Evolutionary conservation across 1,140 invertebrate species (phyloP).

Genomic region (Sitophilus oryzae): DNA sequence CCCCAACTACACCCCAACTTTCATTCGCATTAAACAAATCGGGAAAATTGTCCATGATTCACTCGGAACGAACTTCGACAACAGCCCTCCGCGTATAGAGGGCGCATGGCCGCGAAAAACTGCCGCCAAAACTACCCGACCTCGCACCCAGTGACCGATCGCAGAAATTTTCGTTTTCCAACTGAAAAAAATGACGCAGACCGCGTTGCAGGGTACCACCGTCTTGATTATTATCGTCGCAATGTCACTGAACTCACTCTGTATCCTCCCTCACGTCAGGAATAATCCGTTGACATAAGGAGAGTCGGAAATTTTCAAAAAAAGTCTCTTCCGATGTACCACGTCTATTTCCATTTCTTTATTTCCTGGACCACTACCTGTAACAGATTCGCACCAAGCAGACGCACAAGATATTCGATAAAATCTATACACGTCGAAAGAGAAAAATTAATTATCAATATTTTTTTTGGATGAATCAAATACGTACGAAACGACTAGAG

Average conservation of each 20-base stretch:
- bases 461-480: constrained; percentile 9
- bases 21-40: constrained; percentile 38
- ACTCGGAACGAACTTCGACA: constrained; percentile 16
- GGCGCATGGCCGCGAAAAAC: constrained; percentile 35
- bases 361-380: constrained; percentile 1
- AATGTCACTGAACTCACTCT: constrained; percentile 4
- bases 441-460: constrained; percentile 7
- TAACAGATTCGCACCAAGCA: constrained; percentile 8
- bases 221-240: background rate
- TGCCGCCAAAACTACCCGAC: constrained; percentile 14
- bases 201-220: background rate
- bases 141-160: background rate
- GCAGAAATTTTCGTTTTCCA: background rate
- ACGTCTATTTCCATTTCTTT: constrained; percentile 21
- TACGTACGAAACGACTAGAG: constrained; percentile 2
- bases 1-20: constrained; percentile 31
- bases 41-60: constrained; percentile 43
- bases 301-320: background rate
- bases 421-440: background rate
- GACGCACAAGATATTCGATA: background rate
- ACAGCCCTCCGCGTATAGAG: constrained; percentile 20
- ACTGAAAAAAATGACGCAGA: background rate
- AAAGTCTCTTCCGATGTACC: background rate
- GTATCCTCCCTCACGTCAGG: no score
- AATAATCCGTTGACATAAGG: no score